These are phyloP conservation scores for Urocolius indicus DNA, from an alignment of 2,113 vertebrate species.

Conservation along the genomic window DNA sequence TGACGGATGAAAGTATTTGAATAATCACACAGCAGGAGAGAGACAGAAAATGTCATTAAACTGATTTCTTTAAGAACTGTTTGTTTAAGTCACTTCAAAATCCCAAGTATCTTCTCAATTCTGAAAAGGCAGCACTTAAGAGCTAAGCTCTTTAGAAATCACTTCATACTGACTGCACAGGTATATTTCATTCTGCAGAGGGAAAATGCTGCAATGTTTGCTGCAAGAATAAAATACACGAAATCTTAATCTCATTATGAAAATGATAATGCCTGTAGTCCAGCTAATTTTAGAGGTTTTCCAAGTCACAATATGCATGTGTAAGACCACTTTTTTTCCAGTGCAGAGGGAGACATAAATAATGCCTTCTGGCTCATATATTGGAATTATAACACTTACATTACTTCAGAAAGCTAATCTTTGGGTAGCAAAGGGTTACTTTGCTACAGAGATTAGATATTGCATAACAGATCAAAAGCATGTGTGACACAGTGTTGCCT, in stretches of 20 bases:
- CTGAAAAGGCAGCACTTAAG: background rate
- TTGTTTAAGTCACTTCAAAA: slow-evolving; percentile 28
- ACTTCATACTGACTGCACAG: background rate
- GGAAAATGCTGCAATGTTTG: background rate
- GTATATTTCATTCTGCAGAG: background rate
- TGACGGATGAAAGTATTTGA: background rate
- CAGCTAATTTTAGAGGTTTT: background rate
- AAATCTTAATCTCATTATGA: background rate
- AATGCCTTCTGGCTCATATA: background rate
- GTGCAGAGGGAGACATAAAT: background rate
- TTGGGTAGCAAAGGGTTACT: background rate
- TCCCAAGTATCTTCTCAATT: background rate
- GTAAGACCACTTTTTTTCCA: background rate
- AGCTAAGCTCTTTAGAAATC: background rate
- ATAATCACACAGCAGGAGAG: background rate
- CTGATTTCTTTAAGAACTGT: background rate
- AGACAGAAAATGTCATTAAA: background rate
- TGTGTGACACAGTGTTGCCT: background rate
- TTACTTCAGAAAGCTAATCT: background rate
- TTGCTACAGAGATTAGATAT: background rate
- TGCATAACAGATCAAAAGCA: background rate
- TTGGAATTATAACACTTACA: background rate
- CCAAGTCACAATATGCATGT: background rate
- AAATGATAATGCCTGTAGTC: background rate
- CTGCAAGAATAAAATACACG: background rate